phyloP scores from a whole-genome alignment of 2,113 vertebrate genomes.

The Oreochromis spilurus region DNA sequence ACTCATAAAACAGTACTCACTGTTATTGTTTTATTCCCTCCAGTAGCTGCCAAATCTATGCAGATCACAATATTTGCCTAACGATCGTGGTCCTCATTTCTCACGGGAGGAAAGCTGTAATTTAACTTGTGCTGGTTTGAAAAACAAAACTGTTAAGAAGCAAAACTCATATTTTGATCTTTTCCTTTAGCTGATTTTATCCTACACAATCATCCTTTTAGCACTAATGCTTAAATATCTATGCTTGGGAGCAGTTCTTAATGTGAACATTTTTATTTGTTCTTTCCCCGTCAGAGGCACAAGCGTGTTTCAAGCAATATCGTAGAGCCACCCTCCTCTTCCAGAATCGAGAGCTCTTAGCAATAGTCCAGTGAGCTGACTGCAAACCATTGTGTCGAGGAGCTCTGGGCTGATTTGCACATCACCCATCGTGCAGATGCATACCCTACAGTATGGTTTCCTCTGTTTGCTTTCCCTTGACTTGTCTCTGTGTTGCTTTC shows the following conservation, averaged over 20 bases:
- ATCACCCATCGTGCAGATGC: slow-evolving; percentile 11
- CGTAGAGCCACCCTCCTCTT: neutral
- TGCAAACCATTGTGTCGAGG: slow-evolving; percentile 35
- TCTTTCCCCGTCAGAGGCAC: neutral
- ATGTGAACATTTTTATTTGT: neutral
- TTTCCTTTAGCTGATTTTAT: neutral
- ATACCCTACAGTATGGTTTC: neutral
- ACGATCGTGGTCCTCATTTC: neutral
- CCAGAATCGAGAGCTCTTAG: slow-evolving; percentile 17
- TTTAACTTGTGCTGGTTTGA: neutral
- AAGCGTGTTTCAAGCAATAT: neutral
- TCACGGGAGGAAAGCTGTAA: neutral
- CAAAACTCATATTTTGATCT: neutral
- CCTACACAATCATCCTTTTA: neutral
- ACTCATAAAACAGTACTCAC: slow-evolving; percentile 1
- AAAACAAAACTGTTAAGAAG: neutral
- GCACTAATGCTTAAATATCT: neutral
- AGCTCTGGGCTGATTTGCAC: slow-evolving; percentile 41
- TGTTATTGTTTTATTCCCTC: slow-evolving; percentile 4
- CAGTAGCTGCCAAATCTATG: slow-evolving; percentile 19
- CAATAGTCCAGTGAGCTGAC: slow-evolving; percentile 56
- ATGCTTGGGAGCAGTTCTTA: neutral
- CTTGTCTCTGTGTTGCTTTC: neutral
- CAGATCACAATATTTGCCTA: slow-evolving; percentile 13
- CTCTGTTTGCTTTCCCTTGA: slow-evolving; percentile 23